Percentiles rank a stretch among this genome's conserved stretches.
Evolutionary conservation across 1,140 invertebrate genomes (phyloP).

Genomic region (Drosophila gunungcola): DNA sequence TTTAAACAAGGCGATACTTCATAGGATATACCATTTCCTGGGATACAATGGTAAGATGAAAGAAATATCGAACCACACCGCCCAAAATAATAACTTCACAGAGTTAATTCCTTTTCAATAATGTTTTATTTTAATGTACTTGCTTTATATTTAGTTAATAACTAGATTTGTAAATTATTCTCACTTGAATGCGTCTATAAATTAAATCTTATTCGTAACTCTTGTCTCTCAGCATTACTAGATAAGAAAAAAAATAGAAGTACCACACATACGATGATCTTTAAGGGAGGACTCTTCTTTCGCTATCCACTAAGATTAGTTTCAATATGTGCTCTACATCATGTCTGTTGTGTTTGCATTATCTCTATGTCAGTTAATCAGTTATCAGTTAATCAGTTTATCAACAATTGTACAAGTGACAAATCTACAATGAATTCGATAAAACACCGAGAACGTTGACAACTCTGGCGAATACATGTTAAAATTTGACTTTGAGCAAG

Average conservation of each 20-base stretch:
- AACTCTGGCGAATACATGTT: constrained; percentile 24
- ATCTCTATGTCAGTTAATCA: constrained; percentile 30
- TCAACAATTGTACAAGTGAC: constrained; percentile 76
- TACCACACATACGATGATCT: constrained; percentile 53
- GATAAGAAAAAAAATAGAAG: constrained; percentile 71
- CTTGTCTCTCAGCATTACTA: constrained; percentile 72
- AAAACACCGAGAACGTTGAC: constrained; percentile 59
- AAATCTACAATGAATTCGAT: constrained; percentile 62
- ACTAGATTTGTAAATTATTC: constrained; percentile 81
- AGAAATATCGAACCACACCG: background rate
- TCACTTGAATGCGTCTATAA: constrained; percentile 77
- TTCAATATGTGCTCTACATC: constrained; percentile 57
- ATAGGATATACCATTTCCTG: background rate
- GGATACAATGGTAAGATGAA: background rate
- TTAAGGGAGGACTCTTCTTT: constrained; percentile 24
- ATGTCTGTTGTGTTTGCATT: constrained; percentile 43
- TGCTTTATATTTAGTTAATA: constrained; percentile 73
- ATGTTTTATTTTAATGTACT: constrained; percentile 71
- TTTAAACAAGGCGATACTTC: background rate
- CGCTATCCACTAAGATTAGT: constrained; percentile 43
- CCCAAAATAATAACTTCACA: background rate
- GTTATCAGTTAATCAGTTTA: constrained; percentile 49
- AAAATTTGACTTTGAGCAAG: constrained; percentile 17
- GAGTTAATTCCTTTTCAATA: constrained; percentile 54
- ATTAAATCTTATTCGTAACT: constrained; percentile 76